Percentiles rank a stretch among this genome's conserved stretches.
phyloP scores from a whole-genome alignment of 2,797 vertebrate species.

The Lepidocolaptes lacrymiger region DNA sequence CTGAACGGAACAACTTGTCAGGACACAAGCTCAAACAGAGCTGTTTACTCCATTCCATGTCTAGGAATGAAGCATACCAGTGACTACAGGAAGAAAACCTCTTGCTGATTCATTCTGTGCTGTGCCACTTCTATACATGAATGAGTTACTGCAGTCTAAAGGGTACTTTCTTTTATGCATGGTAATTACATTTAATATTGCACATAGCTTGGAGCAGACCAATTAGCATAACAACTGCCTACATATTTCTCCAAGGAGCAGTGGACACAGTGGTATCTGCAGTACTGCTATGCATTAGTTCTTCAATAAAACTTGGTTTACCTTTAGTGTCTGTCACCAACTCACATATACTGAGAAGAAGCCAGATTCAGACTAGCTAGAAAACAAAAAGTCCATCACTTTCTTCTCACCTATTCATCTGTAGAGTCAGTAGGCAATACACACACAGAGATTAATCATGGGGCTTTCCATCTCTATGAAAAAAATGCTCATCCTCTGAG shows the following conservation, averaged over 20 bases:
- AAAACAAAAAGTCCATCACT: neutral
- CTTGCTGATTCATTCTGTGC: neutral
- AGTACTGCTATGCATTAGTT: neutral
- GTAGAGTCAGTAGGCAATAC: neutral
- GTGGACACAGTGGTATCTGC: neutral
- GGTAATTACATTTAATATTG: slow-evolving; percentile 8
- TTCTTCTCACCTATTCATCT: neutral
- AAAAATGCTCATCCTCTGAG: neutral
- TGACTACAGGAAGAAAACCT: neutral
- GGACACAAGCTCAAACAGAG: neutral
- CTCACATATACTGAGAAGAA: neutral
- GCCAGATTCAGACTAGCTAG: neutral
- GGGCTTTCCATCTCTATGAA: neutral
- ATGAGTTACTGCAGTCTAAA: slow-evolving; percentile 3
- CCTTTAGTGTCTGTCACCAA: neutral
- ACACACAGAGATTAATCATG: neutral
- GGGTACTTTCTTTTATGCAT: neutral
- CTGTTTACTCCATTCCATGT: neutral
- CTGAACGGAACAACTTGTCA: neutral
- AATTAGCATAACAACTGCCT: neutral
- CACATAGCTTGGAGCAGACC: neutral
- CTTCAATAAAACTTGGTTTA: neutral
- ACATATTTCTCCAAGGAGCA: neutral
- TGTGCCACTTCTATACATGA: neutral
- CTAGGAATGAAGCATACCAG: neutral